These are phyloP conservation scores for Jordanella pulchra DNA, from an alignment of 2,797 vertebrate genomes.

Conservation along the genomic window DNA sequence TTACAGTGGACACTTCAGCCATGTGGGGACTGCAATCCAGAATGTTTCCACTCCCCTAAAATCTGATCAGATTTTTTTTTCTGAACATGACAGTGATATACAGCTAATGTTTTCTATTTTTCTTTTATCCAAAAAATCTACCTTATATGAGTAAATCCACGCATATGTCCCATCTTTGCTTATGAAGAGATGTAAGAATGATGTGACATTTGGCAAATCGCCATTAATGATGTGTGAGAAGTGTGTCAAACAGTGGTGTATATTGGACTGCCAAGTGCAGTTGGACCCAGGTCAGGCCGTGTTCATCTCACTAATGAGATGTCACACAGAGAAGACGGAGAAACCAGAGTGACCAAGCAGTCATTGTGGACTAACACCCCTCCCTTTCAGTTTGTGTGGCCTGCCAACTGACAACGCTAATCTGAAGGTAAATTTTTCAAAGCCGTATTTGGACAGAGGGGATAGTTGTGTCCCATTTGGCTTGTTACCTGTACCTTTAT, in stretches of 20 bases:
- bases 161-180: constrained; percentile 40
- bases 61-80: too few species aligned
- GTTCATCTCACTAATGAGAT: constrained; percentile 83
- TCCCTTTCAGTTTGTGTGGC: constrained; percentile 61
- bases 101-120: constrained; percentile 9
- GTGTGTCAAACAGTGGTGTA: constrained; percentile 70
- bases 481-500: constrained; percentile 48
- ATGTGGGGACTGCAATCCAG: too few species aligned
- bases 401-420: constrained; percentile 79
- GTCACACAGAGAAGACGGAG: constrained; percentile 76
- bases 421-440: constrained; percentile 79
- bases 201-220: constrained; percentile 76
- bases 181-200: constrained; percentile 78
- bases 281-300: constrained; percentile 75
- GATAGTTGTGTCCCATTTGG: constrained; percentile 48
- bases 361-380: constrained; percentile 73
- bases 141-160: constrained; percentile 18
- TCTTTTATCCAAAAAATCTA: constrained; percentile 18
- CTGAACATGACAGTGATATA: not conserved
- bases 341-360: constrained; percentile 65
- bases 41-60: too few species aligned
- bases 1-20: too few species aligned
- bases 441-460: constrained; percentile 55
- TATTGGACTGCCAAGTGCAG: constrained; percentile 74
- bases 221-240: constrained; percentile 82